Evolutionary conservation across 2,888 invertebrate species (phyloP), one percentile per base, ranked within the genome.

Genomic region (Cheilosia vulpina): DNA sequence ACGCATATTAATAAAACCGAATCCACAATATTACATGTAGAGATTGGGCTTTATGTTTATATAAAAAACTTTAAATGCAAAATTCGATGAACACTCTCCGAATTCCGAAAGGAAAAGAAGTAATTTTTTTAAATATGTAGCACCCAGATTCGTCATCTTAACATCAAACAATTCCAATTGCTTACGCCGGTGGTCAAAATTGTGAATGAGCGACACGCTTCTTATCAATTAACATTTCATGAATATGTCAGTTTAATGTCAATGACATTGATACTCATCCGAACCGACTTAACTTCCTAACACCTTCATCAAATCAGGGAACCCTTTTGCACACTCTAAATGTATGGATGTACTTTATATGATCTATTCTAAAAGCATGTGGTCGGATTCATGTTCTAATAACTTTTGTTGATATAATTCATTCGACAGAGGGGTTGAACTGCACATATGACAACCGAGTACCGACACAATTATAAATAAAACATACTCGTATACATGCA

Each of bases 191-290:
- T 31, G 31, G 31, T 31, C 1, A 7, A 31, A 31, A 31, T 21
- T 31, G 7, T 31, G 31, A 31, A 31, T 31, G 31, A 31, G 31
- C 31, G 2, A 31, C 31, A 31, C 31, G 31, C n/a, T 50, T 17
- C 21, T 50, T 50, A 50, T 50, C 19, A 7, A 50, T 77, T 71
- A 31, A 27, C 60, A 82, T 78, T 43, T 62, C 73, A 68, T 66
- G 57, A 71, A 68, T 47, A 41, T 45, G 53, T 50, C 47, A 63
- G 38, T 45, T 63, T 17, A 43, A 71, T 84, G 79, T 75, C 79
- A 84, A 65, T 75, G 79, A 79, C 75, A 71, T 71, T 76, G 76
- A 85, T 75, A 71, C 55, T 53, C 21, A 84, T 75, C 55, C 50
- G n/a, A 75, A 53, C 41, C 50, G 79, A 62, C 58, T 73, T 52